Evolutionary conservation across 2,888 invertebrate species (phyloP).

Genomic region (Protophormia terraenovae): DNA sequence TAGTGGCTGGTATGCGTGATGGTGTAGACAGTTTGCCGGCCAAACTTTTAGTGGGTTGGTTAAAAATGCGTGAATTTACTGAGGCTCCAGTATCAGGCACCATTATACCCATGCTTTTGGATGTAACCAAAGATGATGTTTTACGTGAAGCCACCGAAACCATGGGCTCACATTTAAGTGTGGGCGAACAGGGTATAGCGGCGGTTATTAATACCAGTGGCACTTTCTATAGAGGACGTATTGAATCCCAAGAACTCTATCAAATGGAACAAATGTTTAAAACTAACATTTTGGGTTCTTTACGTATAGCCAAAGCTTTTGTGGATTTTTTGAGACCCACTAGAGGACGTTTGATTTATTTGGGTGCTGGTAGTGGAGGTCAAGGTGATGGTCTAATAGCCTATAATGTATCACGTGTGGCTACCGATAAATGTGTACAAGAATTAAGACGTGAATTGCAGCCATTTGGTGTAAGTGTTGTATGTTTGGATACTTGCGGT

Average conservation of each 20-base stretch:
- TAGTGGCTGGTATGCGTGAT: slow-evolving; percentile 88
- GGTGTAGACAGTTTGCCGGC: slow-evolving; percentile 84
- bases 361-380: slow-evolving; percentile 82
- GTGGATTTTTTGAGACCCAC: slow-evolving; percentile 86
- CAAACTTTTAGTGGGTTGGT: slow-evolving; percentile 84
- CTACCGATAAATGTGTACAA: slow-evolving; percentile 90
- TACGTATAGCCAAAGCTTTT: slow-evolving; percentile 89
- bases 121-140: slow-evolving; percentile 90
- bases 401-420: slow-evolving; percentile 86
- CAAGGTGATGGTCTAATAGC: slow-evolving; percentile 82
- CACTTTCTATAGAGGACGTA: slow-evolving; percentile 86
- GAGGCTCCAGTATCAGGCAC: slow-evolving; percentile 81
- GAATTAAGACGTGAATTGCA: slow-evolving; percentile 87
- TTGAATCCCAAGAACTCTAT: slow-evolving; percentile 85
- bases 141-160: slow-evolving; percentile 90
- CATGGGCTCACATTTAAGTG: slow-evolving; percentile 90
- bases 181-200: slow-evolving; percentile 90
- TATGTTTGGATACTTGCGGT: slow-evolving; percentile 88
- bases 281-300: slow-evolving; percentile 87
- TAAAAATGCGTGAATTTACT: slow-evolving; percentile 84
- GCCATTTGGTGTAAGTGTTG: slow-evolving; percentile 87
- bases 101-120: slow-evolving; percentile 88
- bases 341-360: slow-evolving; percentile 86
- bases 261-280: slow-evolving; percentile 87
- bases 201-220: slow-evolving; percentile 93